Evolutionary conservation across 1,140 invertebrate genomes (phyloP).

Genomic region (Heliconius eleuchia): DNA sequence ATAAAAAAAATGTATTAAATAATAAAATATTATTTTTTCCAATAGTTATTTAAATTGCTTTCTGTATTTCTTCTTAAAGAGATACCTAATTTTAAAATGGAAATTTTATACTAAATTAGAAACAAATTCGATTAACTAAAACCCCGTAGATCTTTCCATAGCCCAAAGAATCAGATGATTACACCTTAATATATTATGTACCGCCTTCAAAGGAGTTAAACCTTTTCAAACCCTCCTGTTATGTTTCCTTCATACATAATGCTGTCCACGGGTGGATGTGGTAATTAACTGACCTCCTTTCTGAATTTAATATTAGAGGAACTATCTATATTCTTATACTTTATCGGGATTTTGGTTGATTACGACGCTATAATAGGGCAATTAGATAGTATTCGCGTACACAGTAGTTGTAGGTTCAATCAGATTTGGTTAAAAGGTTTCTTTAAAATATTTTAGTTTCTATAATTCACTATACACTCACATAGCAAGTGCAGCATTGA

Average conservation of each 20-base stretch:
- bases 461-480: too few species aligned
- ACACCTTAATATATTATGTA: not conserved
- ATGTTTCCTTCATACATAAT: constrained; percentile 9
- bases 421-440: too few species aligned
- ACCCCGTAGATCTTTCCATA: not conserved
- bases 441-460: too few species aligned
- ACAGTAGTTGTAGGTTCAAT: too few species aligned
- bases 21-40: too few species aligned
- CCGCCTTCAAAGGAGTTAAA: constrained; percentile 3
- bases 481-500: too few species aligned
- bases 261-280: not conserved
- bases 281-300: constrained; percentile 7
- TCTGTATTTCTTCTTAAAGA: too few species aligned
- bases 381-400: too few species aligned
- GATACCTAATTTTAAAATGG: not conserved
- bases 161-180: not conserved
- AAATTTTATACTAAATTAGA: not conserved
- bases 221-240: constrained; percentile 5
- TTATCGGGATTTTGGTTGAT: not conserved
- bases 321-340: not conserved
- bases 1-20: too few species aligned
- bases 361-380: too few species aligned
- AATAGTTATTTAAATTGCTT: too few species aligned
- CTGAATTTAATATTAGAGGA: not conserved
- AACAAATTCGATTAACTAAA: not conserved